Evolutionary conservation across 2,888 invertebrate species (phyloP).

Genomic region (Idaea biselata): DNA sequence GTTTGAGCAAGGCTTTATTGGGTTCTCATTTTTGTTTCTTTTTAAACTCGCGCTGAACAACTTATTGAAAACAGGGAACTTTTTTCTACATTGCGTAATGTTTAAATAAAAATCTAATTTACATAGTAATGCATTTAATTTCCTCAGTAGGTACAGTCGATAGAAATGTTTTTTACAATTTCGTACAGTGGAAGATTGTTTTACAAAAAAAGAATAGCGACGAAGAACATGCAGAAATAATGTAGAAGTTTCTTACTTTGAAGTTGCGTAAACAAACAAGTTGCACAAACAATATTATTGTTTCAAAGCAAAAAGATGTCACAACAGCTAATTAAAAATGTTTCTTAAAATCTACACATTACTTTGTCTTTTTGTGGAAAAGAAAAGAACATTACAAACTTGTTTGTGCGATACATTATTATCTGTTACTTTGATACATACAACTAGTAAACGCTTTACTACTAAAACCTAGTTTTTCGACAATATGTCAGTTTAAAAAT

Average conservation of each 20-base stretch:
- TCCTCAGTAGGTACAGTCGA: conserved; percentile 56
- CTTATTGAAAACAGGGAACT: not conserved
- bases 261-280: not conserved
- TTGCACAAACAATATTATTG: not conserved
- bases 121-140: conserved; percentile 55
- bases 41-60: not conserved
- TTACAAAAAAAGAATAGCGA: not conserved
- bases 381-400: not conserved
- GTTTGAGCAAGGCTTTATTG: not conserved
- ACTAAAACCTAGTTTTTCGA: conserved; percentile 69
- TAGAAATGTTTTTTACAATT: conserved; percentile 31
- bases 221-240: not conserved
- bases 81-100: not conserved
- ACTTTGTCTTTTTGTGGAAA: conserved; percentile 6
- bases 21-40: not conserved
- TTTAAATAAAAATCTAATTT: conserved; percentile 16
- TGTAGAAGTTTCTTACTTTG: not conserved
- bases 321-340: not conserved
- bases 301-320: not conserved
- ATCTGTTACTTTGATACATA: conserved; percentile 37
- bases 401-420: conserved; percentile 22
- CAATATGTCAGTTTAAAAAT: conserved; percentile 69
- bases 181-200: conserved; percentile 17
- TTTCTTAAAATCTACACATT: conserved; percentile 1
- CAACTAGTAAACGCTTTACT: conserved; percentile 49